Conservation (phyloP, 2,797 vertebrate species). For the Acomys russatus region DNA sequence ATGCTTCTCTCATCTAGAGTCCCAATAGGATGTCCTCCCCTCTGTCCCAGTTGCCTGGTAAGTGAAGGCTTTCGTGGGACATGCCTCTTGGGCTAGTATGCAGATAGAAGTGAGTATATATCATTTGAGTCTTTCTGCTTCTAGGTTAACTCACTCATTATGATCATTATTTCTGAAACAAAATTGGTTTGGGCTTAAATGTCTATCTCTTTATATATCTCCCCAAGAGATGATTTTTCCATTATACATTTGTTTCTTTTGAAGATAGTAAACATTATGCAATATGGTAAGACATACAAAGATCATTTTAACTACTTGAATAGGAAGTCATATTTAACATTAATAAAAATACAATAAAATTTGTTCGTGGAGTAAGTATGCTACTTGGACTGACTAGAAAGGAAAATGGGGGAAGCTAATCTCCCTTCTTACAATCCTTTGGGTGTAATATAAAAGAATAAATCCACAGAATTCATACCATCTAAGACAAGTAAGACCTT, state of each 20-base stretch:
- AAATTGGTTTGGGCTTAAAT: background rate
- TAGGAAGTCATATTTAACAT: background rate
- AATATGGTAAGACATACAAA: background rate
- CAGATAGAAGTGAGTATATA: too few relatives aligned
- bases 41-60: too few relatives aligned
- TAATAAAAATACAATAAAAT: background rate
- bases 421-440: background rate
- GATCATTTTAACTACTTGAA: background rate
- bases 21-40: too few relatives aligned
- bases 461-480: background rate
- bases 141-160: too few relatives aligned
- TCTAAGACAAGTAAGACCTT: background rate
- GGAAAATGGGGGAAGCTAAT: too few relatives aligned
- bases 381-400: background rate
- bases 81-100: too few relatives aligned
- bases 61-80: too few relatives aligned
- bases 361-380: background rate
- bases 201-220: background rate
- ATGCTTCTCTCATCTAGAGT: too few relatives aligned
- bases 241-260: background rate
- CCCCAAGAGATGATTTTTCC: too few relatives aligned
- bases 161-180: background rate
- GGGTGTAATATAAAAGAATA: background rate
- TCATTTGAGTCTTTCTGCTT: too few relatives aligned
- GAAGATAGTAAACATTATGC: background rate